Evolutionary conservation across 64 coral and sea anemone species (phyloP).

Genomic region (Stichodactyla mertensii): DNA sequence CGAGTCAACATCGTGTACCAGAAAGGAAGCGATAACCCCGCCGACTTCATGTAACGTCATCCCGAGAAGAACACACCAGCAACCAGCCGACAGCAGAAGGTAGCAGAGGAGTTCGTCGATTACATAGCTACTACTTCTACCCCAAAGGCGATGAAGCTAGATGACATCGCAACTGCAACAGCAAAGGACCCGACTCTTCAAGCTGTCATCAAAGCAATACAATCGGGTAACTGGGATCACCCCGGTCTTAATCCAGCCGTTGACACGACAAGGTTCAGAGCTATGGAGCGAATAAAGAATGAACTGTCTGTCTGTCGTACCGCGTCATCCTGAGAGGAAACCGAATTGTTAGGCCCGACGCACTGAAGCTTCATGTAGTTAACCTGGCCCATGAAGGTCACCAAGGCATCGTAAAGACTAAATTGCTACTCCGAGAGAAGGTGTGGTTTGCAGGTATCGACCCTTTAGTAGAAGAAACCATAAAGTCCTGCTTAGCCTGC

Average conservation of each 20-base stretch:
- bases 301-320: constrained; percentile 2
- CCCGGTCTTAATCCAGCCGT: constrained; percentile 1
- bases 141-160: constrained; percentile 35
- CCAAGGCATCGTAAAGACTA: constrained; percentile 32
- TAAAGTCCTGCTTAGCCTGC: constrained; percentile 46
- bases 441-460: constrained; percentile 52
- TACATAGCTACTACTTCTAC: constrained; percentile 18
- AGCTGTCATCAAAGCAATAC: constrained; percentile 36
- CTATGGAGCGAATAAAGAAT: neutral
- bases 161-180: constrained; percentile 49
- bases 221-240: constrained; percentile 36
- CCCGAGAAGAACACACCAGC: constrained; percentile 37
- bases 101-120: constrained; percentile 49
- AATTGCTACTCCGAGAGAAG: constrained; percentile 26
- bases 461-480: constrained; percentile 36
- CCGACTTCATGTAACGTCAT: constrained; percentile 36
- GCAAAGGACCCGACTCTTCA: constrained; percentile 35
- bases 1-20: constrained; percentile 39
- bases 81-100: constrained; percentile 24
- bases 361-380: neutral
- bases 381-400: constrained; percentile 27
- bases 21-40: constrained; percentile 28
- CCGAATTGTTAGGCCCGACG: constrained; percentile 20
- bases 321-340: constrained; percentile 27
- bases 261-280: neutral